These are phyloP conservation scores for Crepidodera aurea DNA, from an alignment of 2,888 invertebrate genomes.

Conservation along the genomic window DNA sequence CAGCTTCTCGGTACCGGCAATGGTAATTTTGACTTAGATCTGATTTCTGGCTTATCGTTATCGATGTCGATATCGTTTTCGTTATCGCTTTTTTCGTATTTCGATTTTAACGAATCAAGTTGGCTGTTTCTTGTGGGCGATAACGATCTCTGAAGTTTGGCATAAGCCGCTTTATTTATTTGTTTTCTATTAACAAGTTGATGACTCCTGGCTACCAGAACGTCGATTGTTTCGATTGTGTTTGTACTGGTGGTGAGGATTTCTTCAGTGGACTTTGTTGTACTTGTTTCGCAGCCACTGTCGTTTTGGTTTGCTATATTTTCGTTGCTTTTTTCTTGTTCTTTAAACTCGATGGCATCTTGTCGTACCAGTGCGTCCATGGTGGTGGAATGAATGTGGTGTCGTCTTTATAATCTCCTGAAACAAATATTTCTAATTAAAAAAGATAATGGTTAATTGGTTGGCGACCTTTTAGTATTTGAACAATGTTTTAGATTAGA, in stretches of 20 bases:
- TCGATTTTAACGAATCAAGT: conserved; percentile 45
- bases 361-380: conserved; percentile 26
- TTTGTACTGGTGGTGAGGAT: conserved; percentile 4
- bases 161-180: conserved; percentile 48
- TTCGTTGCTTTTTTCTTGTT: not conserved
- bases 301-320: conserved; percentile 17
- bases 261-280: conserved; percentile 14
- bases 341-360: conserved; percentile 4
- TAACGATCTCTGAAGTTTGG: conserved; percentile 47
- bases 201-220: conserved; percentile 40
- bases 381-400: conserved; percentile 2
- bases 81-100: conserved; percentile 42
- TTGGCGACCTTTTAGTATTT: not conserved
- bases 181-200: conserved; percentile 41
- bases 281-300: conserved; percentile 28
- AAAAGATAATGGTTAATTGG: not conserved
- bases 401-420: conserved; percentile 29
- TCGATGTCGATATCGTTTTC: conserved; percentile 20
- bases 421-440: conserved; percentile 20
- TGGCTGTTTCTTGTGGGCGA: conserved; percentile 41
- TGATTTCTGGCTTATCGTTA: conserved; percentile 31
- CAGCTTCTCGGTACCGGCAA: conserved; percentile 38
- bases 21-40: conserved; percentile 41
- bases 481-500: not conserved
- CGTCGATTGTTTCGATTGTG: conserved; percentile 31